Evolutionary conservation across 2,888 invertebrate species (phyloP).

Genomic region (Drosophila buzzatii): DNA sequence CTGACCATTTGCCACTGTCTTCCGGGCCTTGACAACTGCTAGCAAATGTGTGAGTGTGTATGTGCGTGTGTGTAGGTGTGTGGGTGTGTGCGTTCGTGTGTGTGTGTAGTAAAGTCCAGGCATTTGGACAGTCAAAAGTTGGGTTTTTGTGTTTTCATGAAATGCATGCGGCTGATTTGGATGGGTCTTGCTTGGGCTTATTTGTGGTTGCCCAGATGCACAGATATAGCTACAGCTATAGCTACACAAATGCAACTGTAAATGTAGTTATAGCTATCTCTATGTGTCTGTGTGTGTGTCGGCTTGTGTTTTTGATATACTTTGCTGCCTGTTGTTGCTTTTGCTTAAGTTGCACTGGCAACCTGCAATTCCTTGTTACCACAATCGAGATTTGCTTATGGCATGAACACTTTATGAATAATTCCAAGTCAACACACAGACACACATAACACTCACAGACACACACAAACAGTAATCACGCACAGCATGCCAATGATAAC

Average conservation of each 20-base stretch:
- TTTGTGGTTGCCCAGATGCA: constrained; percentile 50
- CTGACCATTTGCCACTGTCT: constrained; percentile 62
- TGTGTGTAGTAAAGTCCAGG: background rate
- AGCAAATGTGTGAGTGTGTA: background rate
- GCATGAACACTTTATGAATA: constrained; percentile 46
- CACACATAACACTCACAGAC: background rate
- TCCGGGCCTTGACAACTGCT: constrained; percentile 48
- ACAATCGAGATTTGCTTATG: constrained; percentile 53
- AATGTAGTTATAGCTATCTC: background rate
- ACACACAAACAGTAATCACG: background rate
- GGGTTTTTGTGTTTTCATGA: constrained; percentile 42
- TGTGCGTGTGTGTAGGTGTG: background rate
- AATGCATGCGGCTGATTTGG: constrained; percentile 60
- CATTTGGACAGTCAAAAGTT: constrained; percentile 8
- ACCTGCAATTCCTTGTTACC: constrained; percentile 39
- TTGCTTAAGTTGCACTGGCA: constrained; percentile 7
- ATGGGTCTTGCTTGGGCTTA: constrained; percentile 53
- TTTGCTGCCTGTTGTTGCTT: constrained; percentile 11
- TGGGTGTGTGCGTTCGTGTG: background rate
- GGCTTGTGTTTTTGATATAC: constrained; percentile 35
- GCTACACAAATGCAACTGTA: constrained; percentile 7
- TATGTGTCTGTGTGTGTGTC: background rate
- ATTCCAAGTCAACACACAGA: constrained; percentile 13
- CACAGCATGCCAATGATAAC: constrained; percentile 15
- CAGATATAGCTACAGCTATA: constrained; percentile 8